These are phyloP conservation scores for Podilymbus podiceps DNA, from an alignment of 2,113 vertebrate genomes.

Conservation along the genomic window DNA sequence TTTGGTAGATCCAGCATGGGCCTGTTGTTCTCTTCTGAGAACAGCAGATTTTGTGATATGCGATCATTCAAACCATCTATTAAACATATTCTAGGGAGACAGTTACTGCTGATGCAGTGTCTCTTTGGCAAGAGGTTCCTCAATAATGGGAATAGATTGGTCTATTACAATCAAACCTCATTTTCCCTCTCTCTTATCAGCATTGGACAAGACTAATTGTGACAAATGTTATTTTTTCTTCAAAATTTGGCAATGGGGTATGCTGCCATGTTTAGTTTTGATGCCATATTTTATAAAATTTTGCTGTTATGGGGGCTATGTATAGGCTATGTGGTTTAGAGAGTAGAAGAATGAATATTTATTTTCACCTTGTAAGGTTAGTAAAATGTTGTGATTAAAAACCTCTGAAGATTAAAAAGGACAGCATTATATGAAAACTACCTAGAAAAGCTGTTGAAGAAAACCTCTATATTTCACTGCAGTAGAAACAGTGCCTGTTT, in stretches of 20 bases:
- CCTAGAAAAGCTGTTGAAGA: neutral
- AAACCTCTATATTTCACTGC: neutral
- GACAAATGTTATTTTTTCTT: neutral
- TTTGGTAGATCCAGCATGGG: neutral
- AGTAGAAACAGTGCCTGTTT: neutral
- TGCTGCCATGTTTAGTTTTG: neutral
- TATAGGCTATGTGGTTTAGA: neutral
- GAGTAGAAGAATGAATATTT: neutral
- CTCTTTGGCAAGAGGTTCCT: neutral
- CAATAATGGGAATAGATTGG: neutral
- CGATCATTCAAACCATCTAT: neutral
- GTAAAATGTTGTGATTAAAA: neutral
- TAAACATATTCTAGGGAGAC: neutral
- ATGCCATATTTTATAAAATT: neutral
- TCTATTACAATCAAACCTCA: neutral
- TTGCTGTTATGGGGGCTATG: rapidly evolving
- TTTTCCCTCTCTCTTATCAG: neutral
- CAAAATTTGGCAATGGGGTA: neutral
- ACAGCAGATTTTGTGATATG: neutral
- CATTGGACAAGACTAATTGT: neutral
- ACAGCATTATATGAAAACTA: neutral
- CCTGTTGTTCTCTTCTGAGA: neutral
- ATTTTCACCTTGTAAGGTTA: neutral
- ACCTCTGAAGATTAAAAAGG: neutral
- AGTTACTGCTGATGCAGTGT: neutral